These are phyloP conservation scores for Pandemis corylana DNA, from an alignment of 2,888 invertebrate genomes.

Conservation along the genomic window DNA sequence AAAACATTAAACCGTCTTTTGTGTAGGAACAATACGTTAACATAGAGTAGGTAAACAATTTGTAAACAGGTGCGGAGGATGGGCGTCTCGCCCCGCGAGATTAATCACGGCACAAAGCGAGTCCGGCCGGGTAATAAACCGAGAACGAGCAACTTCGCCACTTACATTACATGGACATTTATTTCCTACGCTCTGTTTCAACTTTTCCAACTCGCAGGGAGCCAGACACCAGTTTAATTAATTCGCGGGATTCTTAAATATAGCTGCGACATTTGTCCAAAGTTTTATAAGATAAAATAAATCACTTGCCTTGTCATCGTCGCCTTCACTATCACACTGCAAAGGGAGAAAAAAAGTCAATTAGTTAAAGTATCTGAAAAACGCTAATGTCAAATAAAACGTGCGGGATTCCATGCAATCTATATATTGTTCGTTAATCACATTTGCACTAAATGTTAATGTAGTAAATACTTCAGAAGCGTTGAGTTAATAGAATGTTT, in stretches of 20 bases:
- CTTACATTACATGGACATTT: constrained; percentile 82
- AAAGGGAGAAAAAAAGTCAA: constrained; percentile 82
- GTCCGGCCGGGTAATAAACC: constrained; percentile 72
- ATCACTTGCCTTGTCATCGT: constrained; percentile 94
- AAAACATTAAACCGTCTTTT: constrained; percentile 31
- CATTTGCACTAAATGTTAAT: constrained; percentile 19
- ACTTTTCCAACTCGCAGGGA: constrained; percentile 73
- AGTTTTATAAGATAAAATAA: constrained; percentile 50
- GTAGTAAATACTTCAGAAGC: constrained; percentile 39
- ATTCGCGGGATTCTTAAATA: constrained; percentile 72
- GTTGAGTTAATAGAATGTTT: constrained; percentile 41
- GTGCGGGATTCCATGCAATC: constrained; percentile 36
- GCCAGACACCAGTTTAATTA: constrained; percentile 71
- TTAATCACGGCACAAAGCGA: constrained; percentile 70
- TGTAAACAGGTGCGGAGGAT: constrained; percentile 60
- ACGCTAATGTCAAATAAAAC: constrained; percentile 25
- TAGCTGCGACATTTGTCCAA: constrained; percentile 49
- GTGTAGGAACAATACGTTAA: constrained; percentile 37
- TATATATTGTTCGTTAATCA: constrained; percentile 30
- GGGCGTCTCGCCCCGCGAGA: constrained; percentile 62
- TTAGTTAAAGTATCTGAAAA: constrained; percentile 40
- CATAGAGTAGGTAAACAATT: constrained; percentile 54
- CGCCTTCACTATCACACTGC: constrained; percentile 97
- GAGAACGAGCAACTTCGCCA: constrained; percentile 78
- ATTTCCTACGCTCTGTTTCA: constrained; percentile 77